Conservation (phyloP, 2,888 invertebrate species). For the Orthosia incerta region DNA sequence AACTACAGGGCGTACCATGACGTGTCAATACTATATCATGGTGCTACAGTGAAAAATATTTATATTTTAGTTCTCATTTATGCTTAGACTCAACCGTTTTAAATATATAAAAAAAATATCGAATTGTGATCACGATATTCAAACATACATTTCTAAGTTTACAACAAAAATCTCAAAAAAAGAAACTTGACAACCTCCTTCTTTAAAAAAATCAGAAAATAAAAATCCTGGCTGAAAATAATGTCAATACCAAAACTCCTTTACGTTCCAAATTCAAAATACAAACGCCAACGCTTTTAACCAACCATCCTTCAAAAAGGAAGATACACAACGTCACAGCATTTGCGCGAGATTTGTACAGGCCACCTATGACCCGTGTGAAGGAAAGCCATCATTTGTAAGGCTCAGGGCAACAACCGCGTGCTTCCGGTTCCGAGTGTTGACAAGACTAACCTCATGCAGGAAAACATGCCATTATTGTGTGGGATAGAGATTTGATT, state of each 20-base stretch:
- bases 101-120: too few relatives aligned
- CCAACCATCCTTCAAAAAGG: conserved; percentile 21
- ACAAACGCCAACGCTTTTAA: neutral
- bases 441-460: conserved; percentile 64
- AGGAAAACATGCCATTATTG: conserved; percentile 58
- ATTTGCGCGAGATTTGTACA: conserved; percentile 49
- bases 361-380: conserved; percentile 33
- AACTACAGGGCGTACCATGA: too few relatives aligned
- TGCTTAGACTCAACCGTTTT: too few relatives aligned
- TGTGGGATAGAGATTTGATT: conserved; percentile 55
- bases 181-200: neutral
- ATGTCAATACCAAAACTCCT: neutral
- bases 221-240: neutral
- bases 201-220: neutral
- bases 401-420: conserved; percentile 70
- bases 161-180: neutral
- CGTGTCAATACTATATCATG: too few relatives aligned
- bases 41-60: too few relatives aligned
- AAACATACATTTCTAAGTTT: too few relatives aligned
- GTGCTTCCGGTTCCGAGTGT: conserved; percentile 67
- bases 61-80: too few relatives aligned
- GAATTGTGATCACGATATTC: too few relatives aligned
- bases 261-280: neutral
- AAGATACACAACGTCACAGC: conserved; percentile 27
- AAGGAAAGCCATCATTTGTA: conserved; percentile 72